Evolutionary conservation across 2,888 invertebrate genomes (phyloP), one percentile per base, ranked within the genome.

Genomic region (Protodeltote pygarga): DNA sequence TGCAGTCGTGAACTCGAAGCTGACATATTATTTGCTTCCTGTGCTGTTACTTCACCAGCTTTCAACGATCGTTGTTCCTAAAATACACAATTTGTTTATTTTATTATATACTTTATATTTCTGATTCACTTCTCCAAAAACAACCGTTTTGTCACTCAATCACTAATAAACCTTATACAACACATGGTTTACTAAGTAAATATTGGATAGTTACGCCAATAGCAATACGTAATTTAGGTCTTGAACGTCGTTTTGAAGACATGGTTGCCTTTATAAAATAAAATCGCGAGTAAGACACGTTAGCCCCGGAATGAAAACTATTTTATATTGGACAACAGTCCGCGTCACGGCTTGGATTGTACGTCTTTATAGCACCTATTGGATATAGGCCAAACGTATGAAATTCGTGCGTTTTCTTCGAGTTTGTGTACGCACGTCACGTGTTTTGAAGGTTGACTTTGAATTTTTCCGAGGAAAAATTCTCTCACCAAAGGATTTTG

Each of bases 41-140:
- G 96, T 72, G 97, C 96, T 39, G 96, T 95, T 39, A 97, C 92
- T 81, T 97, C 97, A 42, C 96, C 96, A 40, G 96, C 94, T 85
- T 96, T 96, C 64, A 98, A 85, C 38, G 96, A 96, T 74, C 96
- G 94, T 71, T 96, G 96, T 89, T 97, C 97, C 97, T 97, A 92
- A 67, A 89, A 90, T 27, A 31, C 24, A 53, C 32, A 51, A 44
- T 52, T 71, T 59, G 54, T 39, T 38, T 37, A 11, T 17, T 32
- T 20, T 17, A 29, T 1, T 14, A 9, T 20, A 39, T 31, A 15
- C 13, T 25, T 13, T 13, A 24, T 5, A 15, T 27, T 28, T 38
- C 32, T 23, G 31, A 41, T 54, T 42, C 47, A 47, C 28, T 25
- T 42, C 49, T 40, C 44, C 59, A 58, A 73, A 70, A 32, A 73